A percentile compares a stretch with the other conserved stretches of the same genome.
Conservation (phyloP, 23 tunicate genomes). For the Diplosoma virens region DNA sequence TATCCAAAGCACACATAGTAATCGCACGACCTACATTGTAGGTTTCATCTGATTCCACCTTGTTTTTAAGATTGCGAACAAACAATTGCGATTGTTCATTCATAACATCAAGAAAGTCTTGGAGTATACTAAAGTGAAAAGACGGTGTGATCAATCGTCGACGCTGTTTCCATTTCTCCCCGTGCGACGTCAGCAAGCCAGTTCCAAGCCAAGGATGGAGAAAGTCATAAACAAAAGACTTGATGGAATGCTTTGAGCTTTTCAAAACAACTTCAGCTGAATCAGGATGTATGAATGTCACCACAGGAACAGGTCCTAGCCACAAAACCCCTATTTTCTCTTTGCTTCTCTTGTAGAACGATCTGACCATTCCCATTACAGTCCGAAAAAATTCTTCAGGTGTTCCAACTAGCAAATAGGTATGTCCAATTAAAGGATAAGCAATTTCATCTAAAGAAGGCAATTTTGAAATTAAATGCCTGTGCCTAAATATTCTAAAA, state of each 20-base stretch:
- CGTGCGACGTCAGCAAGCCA: conserved; percentile 72
- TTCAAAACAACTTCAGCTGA: conserved; percentile 64
- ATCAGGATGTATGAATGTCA: conserved; percentile 57
- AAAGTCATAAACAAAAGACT: conserved; percentile 56
- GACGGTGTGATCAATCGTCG: conserved; percentile 86
- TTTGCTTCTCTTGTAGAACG: no score
- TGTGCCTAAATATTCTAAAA: not conserved
- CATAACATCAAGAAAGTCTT: conserved; percentile 92
- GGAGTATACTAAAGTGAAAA: conserved; percentile 89
- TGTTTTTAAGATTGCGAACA: conserved; percentile 15
- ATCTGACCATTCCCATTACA: not conserved
- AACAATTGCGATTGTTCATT: conserved; percentile 44
- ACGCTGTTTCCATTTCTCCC: conserved; percentile 90
- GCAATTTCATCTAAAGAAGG: not conserved
- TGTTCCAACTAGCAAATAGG: conserved; percentile 15
- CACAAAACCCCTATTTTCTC: not conserved
- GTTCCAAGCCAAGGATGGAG: conserved; percentile 84
- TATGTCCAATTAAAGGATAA: conserved; percentile 14
- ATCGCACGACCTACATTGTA: conserved; percentile 61
- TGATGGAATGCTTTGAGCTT: conserved; percentile 74
- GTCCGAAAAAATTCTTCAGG: not conserved
- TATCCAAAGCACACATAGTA: conserved; percentile 79
- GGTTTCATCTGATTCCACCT: conserved; percentile 13
- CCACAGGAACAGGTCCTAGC: conserved; percentile 28
- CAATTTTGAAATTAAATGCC: not conserved